Evolutionary conservation across 2,797 vertebrate species (phyloP).

Genomic region (Argyrosomus regius): DNA sequence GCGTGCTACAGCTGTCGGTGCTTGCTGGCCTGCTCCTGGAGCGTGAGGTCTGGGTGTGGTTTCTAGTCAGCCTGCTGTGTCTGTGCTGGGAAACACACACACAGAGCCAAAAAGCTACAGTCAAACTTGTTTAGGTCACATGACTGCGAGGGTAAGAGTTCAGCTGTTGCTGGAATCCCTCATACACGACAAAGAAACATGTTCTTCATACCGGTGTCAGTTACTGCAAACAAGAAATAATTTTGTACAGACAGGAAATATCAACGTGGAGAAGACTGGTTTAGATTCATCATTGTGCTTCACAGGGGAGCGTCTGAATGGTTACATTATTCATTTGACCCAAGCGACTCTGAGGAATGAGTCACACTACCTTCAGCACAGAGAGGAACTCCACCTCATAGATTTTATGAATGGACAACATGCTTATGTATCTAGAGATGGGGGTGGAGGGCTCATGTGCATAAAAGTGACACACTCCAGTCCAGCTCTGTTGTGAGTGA

Average conservation of each 20-base stretch:
- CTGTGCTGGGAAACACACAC: slow-evolving; percentile 47
- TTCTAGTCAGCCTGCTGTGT: slow-evolving; percentile 61
- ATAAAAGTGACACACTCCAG: slow-evolving; percentile 47
- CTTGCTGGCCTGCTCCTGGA: slow-evolving; percentile 50
- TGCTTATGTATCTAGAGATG: slow-evolving; percentile 38
- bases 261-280: slow-evolving; percentile 6
- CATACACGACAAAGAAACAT: slow-evolving; percentile 24
- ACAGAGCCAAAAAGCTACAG: slow-evolving; percentile 38
- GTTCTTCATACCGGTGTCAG: slow-evolving; percentile 19
- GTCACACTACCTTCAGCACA: slow-evolving; percentile 57
- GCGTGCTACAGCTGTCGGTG: slow-evolving; percentile 61
- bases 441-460: slow-evolving; percentile 12
- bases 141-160: slow-evolving; percentile 45
- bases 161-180: slow-evolving; percentile 39
- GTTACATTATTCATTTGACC: slow-evolving; percentile 69
- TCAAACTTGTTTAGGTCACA: slow-evolving; percentile 68
- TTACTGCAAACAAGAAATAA: slow-evolving; percentile 11
- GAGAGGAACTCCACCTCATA: slow-evolving; percentile 52
- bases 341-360: slow-evolving; percentile 60
- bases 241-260: slow-evolving; percentile 22
- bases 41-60: slow-evolving; percentile 76
- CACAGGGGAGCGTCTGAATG: slow-evolving; percentile 56
- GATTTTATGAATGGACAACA: slow-evolving; percentile 51
- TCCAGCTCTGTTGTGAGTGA: slow-evolving; percentile 40
- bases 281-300: slow-evolving; percentile 47